phyloP scores from a whole-genome alignment of 2,113 vertebrate species.

The Semicossyphus pulcher region DNA sequence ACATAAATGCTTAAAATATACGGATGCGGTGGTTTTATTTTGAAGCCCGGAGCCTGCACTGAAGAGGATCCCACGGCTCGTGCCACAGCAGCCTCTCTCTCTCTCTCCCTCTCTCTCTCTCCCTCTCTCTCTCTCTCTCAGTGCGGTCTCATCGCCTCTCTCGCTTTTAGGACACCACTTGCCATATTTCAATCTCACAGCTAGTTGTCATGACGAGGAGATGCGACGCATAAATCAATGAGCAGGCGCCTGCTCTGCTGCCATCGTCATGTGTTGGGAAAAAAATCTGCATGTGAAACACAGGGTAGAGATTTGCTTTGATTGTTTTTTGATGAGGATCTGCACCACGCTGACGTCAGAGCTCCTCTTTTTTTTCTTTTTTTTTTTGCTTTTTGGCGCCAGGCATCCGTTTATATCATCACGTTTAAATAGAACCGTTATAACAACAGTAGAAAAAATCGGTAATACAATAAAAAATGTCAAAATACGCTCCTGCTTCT shows the following conservation, averaged over 20 bases:
- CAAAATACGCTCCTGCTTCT: background rate
- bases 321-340: slow-evolving; percentile 49
- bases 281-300: slow-evolving; percentile 8
- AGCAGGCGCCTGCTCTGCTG: slow-evolving; percentile 16
- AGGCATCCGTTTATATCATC: background rate
- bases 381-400: slow-evolving; percentile 23
- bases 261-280: slow-evolving; percentile 14
- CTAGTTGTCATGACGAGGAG: slow-evolving; percentile 71
- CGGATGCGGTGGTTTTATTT: slow-evolving; percentile 42
- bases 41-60: slow-evolving; percentile 48
- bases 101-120: slow-evolving; percentile 22
- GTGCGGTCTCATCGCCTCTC: slow-evolving; percentile 59
- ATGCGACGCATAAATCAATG: slow-evolving; percentile 52
- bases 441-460: background rate
- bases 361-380: background rate
- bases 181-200: slow-evolving; percentile 67
- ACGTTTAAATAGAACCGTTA: background rate
- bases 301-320: slow-evolving; percentile 8
- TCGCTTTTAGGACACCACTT: slow-evolving; percentile 37
- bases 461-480: background rate
- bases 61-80: slow-evolving; percentile 42
- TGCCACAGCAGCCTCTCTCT: slow-evolving; percentile 20
- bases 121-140: slow-evolving; percentile 45
- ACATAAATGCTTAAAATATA: slow-evolving; percentile 25
- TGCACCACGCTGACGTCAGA: slow-evolving; percentile 70